Evolutionary conservation across 30 jellyfish, hydroid and myxozoan species (phyloP).

Genomic region (Morbakka virulenta): DNA sequence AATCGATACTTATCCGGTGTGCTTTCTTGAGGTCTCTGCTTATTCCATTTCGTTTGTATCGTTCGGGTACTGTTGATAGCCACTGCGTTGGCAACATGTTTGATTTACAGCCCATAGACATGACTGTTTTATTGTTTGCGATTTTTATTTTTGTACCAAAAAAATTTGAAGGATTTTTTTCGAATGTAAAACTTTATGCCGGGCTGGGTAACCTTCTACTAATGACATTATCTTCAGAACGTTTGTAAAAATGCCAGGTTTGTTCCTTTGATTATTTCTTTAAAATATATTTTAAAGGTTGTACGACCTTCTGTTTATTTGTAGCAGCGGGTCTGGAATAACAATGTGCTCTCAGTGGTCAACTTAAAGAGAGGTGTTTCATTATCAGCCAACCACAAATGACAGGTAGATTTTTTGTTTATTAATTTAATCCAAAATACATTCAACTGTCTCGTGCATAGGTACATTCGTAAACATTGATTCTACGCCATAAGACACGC

Average conservation of each 20-base stretch:
- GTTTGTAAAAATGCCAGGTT: background rate
- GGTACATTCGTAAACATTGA: conserved; percentile 2
- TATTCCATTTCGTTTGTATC: conserved; percentile 11
- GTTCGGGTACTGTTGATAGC: background rate
- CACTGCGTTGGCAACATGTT: conserved; percentile 5
- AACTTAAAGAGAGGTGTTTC: background rate
- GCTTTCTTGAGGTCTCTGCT: background rate
- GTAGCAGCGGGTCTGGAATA: conserved; percentile 3
- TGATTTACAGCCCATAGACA: background rate
- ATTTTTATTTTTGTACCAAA: background rate
- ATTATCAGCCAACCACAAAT: conserved; percentile 1
- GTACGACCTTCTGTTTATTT: conserved; percentile 4
- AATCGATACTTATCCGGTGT: too few relatives aligned
- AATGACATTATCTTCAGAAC: background rate
- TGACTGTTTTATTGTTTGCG: background rate
- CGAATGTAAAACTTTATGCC: background rate
- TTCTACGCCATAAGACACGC: background rate
- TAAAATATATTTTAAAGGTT: background rate
- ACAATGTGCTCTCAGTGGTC: conserved; percentile 1
- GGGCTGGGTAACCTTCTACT: background rate
- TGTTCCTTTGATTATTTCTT: background rate
- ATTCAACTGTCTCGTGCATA: background rate
- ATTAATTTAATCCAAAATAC: background rate
- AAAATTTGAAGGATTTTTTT: conserved; percentile 6
- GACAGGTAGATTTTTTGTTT: background rate